phyloP scores from a whole-genome alignment of 2,888 invertebrate genomes.

The Brassicogethes aeneus region DNA sequence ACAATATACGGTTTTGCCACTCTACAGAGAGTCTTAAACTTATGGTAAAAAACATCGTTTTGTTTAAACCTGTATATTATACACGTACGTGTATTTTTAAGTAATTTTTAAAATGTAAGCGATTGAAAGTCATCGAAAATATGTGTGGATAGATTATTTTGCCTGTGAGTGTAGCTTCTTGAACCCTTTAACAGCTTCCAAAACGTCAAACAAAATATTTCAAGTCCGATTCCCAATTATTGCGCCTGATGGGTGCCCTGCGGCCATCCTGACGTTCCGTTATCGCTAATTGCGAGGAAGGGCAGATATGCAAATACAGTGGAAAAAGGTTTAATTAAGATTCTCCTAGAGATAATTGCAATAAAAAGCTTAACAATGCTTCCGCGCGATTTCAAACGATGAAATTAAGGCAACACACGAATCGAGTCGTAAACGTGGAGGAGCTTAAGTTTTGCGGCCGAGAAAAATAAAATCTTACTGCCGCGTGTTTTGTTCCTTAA shows the following conservation, averaged over 20 bases:
- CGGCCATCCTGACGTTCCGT: neutral
- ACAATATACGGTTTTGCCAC: too few relatives aligned
- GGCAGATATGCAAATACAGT: neutral
- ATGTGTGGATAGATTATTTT: too few relatives aligned
- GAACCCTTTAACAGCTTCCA: too few relatives aligned
- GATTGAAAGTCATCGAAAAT: too few relatives aligned
- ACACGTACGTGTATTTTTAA: too few relatives aligned
- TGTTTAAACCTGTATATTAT: too few relatives aligned
- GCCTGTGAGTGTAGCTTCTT: too few relatives aligned
- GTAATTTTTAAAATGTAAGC: too few relatives aligned
- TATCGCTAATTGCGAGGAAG: neutral
- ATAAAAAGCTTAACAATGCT: neutral
- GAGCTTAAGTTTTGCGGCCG: neutral
- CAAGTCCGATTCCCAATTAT: too few relatives aligned
- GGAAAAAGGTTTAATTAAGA: neutral
- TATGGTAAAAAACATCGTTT: too few relatives aligned
- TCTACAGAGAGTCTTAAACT: too few relatives aligned
- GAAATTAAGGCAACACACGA: neutral
- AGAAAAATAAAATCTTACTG: neutral
- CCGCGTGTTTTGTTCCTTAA: neutral
- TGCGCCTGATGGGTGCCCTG: neutral
- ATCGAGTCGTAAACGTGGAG: neutral
- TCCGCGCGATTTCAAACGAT: neutral
- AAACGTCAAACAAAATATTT: too few relatives aligned
- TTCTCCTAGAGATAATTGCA: neutral